A percentile compares a stretch with the other conserved stretches of the same genome.
phyloP scores from a whole-genome alignment of 2,888 invertebrate genomes.

The Brachypalpus laphriformis region DNA sequence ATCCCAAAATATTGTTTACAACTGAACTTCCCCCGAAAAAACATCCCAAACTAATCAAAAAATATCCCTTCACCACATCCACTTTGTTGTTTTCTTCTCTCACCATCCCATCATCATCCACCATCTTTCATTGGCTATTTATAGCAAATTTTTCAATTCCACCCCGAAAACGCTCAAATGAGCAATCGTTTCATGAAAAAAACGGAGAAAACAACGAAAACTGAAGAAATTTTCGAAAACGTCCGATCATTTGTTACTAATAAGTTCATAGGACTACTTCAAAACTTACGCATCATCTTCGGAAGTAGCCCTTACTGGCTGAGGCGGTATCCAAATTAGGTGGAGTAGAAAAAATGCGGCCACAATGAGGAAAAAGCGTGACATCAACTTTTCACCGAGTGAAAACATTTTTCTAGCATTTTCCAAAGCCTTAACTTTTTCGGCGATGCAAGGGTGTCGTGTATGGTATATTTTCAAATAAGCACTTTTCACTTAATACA shows the following conservation, averaged over 20 bases:
- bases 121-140: conserved; percentile 62
- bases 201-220: conserved; percentile 1
- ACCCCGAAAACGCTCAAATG: conserved; percentile 62
- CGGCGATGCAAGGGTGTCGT: conserved; percentile 2
- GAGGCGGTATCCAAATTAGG: conserved; percentile 79
- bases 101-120: conserved; percentile 26
- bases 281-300: conserved; percentile 82
- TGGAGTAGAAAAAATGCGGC: conserved; percentile 81
- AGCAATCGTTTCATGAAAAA: conserved; percentile 46
- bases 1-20: conserved; percentile 45
- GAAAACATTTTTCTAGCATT: conserved; percentile 82
- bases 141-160: conserved; percentile 58
- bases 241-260: too few species aligned
- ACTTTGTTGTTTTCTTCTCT: conserved; percentile 8
- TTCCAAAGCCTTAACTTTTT: conserved; percentile 75
- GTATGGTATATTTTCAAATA: not conserved
- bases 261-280: not conserved
- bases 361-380: conserved; percentile 81
- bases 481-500: conserved; percentile 17
- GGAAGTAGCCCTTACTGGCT: conserved; percentile 80
- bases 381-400: conserved; percentile 82
- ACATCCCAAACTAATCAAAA: conserved; percentile 20
- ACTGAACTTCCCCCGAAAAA: not conserved
- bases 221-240: not conserved
- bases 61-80: conserved; percentile 36